Base-by-base conservation (phyloP, 2,888 invertebrate species). In the Pachydiplax longipennis region DNA sequence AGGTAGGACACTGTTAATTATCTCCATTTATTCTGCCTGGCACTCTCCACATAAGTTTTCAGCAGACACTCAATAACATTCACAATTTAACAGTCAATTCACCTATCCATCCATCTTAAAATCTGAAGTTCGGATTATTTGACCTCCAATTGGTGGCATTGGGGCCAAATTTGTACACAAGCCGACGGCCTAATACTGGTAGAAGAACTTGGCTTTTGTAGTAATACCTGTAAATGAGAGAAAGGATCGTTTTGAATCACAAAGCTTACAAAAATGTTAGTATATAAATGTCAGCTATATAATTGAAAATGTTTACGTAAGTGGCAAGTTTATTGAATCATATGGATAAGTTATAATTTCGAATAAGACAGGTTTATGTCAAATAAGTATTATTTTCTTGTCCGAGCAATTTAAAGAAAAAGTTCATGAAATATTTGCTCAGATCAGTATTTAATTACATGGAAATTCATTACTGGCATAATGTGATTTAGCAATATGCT, bases 91-190 rank as follows among this genome's bases (percentile, higher is more conserved):
- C 31, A 73, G 73, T 73, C 73, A 73, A 13, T 73, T 25, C 65
- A 31, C 31, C 73, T 31, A 31, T 15, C 10, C 8, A 31, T 31
- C 13, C 3, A 31, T 31, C 25, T 73, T 73, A 73, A 73, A 31
- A 73, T 73, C 73, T 31, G 91, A 95, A 95, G 92, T 95, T 95
- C 18, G 96, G 96, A 92, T 96, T 96, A 91, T 95, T 95, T 13
- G 96, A 96, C 93, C 95, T 95, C 96, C 97, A 97, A 92, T 96
- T 96, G 44, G 96, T 96, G 1, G 97, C 97, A 92, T 97, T 97
- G 91, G 96, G 96, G 0, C 97, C 97, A 94, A 97, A 97, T 93
- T 97, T 96, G 94, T 97, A 97, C 90, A 97, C 97, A 91, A 97
- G 95, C 90, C 97, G 95, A 80, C 96, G 95, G 18, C 97, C 97